phyloP scores from a whole-genome alignment of 2,113 vertebrate genomes.

The Charina bottae region DNA sequence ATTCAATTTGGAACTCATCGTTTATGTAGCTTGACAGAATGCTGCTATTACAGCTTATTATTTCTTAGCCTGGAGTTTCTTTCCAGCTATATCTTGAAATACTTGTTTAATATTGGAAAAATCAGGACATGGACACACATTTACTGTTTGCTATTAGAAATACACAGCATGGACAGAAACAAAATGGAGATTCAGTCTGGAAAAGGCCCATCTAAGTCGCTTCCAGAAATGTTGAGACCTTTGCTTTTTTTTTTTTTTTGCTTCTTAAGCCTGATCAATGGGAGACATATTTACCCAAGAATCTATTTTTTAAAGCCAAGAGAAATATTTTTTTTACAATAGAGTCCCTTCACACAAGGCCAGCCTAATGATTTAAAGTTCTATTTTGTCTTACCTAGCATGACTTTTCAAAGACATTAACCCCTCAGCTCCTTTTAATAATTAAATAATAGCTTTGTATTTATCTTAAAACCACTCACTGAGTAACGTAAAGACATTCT shows the following conservation, averaged over 20 bases:
- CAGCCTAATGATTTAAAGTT: not conserved
- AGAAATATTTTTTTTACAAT: not conserved
- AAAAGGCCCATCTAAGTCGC: too few relatives aligned
- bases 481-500: not conserved
- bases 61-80: conserved; percentile 13
- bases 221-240: not conserved
- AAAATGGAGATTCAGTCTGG: not conserved
- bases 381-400: not conserved
- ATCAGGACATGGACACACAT: not conserved
- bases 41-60: not conserved
- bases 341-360: not conserved
- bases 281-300: not conserved
- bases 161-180: not conserved
- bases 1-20: not conserved
- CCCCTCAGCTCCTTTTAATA: not conserved
- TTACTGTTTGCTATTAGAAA: not conserved
- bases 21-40: not conserved
- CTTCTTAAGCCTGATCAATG: not conserved
- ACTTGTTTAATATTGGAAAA: not conserved
- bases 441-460: not conserved
- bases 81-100: not conserved
- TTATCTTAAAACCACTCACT: not conserved
- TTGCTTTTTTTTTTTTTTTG: not conserved
- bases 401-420: not conserved
- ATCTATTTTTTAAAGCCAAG: not conserved